Percentiles rank a stretch among this genome's conserved stretches.
These are phyloP conservation scores for Pseudochirops corinnae DNA, from an alignment of 2,797 vertebrate genomes.

Conservation along the genomic window DNA sequence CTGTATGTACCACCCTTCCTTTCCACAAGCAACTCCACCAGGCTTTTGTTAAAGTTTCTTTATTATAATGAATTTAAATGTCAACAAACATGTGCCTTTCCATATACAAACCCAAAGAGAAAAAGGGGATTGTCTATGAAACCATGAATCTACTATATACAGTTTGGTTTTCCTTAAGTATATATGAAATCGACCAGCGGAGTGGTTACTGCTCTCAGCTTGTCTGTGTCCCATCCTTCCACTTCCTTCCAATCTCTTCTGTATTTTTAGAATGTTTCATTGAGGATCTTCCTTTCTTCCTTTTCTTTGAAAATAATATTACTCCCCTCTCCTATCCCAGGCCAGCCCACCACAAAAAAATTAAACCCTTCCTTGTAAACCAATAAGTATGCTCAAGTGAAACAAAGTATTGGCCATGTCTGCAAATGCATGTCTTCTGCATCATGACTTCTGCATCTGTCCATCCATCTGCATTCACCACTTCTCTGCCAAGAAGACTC, in stretches of 20 bases:
- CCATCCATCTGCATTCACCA: background rate
- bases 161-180: background rate
- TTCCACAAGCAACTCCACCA: background rate
- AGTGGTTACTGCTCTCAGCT: background rate
- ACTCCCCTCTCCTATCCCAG: background rate
- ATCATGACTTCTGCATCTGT: background rate
- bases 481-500: background rate
- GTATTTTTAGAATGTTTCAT: background rate
- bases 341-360: background rate
- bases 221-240: background rate
- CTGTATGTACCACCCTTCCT: background rate
- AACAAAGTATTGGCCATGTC: background rate
- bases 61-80: background rate
- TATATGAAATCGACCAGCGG: background rate
- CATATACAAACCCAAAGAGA: background rate
- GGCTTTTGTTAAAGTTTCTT: background rate
- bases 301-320: background rate
- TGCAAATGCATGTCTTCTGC: background rate
- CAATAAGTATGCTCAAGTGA: background rate
- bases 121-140: background rate
- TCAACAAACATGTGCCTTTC: background rate
- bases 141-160: background rate
- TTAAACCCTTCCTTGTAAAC: background rate
- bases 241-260: background rate
- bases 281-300: background rate